Base-by-base conservation (phyloP, 1,140 invertebrate species). In the Dreissena rostriformis region DNA sequence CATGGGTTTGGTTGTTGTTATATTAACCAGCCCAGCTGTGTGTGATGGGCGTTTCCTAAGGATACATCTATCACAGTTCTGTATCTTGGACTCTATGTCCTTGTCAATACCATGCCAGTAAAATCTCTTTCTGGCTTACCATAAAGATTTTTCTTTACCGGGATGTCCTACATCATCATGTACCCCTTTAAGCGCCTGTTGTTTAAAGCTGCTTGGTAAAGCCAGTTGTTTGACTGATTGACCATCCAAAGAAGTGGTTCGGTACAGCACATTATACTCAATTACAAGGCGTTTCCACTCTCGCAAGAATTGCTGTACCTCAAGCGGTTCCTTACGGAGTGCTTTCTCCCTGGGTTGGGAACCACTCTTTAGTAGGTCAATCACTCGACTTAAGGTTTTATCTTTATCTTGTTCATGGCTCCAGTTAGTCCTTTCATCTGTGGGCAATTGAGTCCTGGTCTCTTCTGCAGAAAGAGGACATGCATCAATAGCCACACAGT, bases 1-100 rank as follows among this genome's bases (percentile, higher is more conserved):
- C 68, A 85, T 70, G 7, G 83, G 76, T 55, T 52, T 55, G 19
- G 83, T 68, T 51, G 72, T 83, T 19, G 57, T 4, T 12, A 76
- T 71, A n/a, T 28, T 65, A 4, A 72, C 22, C 15, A 73, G 57
- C 53, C 49, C 24, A 52, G 75, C 55, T 5, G 57, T 24, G 22
- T 51, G 28, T 19, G 53, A 14, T 57, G 24, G 70, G 7, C 8
- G 7, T 49, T 72, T 72, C 8, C 70, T 24, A 28, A 8, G 29
- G 12, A 72, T 72, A 49, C 70, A 72, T 15, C 70, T 26, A 29
- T 7, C 22, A 72, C 72, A 75, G 10, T 52, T 14, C 26, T 52
- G 7, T 7, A 75, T 26, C 52, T 24, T 17, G 17, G 7, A 19
- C 12, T 75, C 26, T 8, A 75, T 51, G 28, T 55, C 72, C 52